These are phyloP conservation scores for Semicossyphus pulcher DNA, from an alignment of 2,113 vertebrate genomes.

Conservation along the genomic window DNA sequence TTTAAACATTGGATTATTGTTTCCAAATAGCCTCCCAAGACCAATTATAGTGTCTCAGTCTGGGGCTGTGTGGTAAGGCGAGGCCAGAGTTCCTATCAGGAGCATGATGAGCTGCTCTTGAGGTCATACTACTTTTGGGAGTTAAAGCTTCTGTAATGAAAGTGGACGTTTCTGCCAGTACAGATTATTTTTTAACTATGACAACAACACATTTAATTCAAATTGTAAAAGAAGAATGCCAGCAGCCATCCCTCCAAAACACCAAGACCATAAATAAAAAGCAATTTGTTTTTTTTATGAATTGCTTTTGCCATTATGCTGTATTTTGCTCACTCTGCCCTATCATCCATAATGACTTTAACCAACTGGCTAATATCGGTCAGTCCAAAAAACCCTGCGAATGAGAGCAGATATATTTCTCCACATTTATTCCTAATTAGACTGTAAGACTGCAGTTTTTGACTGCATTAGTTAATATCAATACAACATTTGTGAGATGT, in stretches of 20 bases:
- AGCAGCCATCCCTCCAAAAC: neutral
- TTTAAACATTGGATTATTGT: slow-evolving; percentile 52
- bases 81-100: slow-evolving; percentile 24
- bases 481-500: too few relatives aligned
- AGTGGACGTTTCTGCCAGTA: slow-evolving; percentile 7
- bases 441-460: neutral
- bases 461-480: neutral
- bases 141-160: slow-evolving; percentile 19
- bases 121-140: slow-evolving; percentile 30
- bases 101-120: slow-evolving; percentile 28
- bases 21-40: slow-evolving; percentile 51
- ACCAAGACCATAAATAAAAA: neutral
- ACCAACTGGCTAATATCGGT: too few relatives aligned
- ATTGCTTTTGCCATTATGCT: neutral
- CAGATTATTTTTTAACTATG: neutral
- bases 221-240: neutral
- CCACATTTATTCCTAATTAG: neutral
- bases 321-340: neutral
- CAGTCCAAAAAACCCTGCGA: neutral
- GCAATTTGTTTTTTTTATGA: neutral
- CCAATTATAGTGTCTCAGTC: slow-evolving; percentile 58
- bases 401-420: neutral
- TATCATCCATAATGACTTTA: slow-evolving; percentile 15
- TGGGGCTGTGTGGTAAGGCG: slow-evolving; percentile 9
- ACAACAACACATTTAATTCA: neutral